Evolutionary conservation across 2,888 invertebrate genomes (phyloP), one percentile per base, ranked within the genome.

Genomic region (Pachycephus smyrnensis): DNA sequence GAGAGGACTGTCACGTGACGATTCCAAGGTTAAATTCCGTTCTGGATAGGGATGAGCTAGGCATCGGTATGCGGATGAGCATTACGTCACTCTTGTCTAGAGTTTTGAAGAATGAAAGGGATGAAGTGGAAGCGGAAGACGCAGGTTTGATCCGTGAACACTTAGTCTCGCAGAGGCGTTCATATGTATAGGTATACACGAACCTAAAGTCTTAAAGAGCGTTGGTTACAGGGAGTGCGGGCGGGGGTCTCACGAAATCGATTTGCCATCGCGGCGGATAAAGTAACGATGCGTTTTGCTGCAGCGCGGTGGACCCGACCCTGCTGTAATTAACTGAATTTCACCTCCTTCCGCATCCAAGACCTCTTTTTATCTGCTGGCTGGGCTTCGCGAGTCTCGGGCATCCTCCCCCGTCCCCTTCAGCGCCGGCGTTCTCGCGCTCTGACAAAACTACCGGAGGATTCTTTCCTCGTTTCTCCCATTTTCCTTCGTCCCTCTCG

Each of bases 191-290:
- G 6, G 35, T 35, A 35, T 35, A 23, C 23, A 23, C 23, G 55
- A 23, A 23, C 15, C 15, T 55, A 1, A 6, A 23, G 23, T 55
- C 55, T 23, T 55, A 55, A 6, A 55, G 55, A 55, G 55, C 55
- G 23, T 81, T 78, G 82, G 74, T 68, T 40, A 68, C 80, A 80
- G 77, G 79, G 82, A 82, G 83, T 83, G 79, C 82, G 80, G 69
- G 74, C 73, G 75, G 80, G 77, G 78, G 82, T 78, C 73, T 80
- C 23, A 15, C 0, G 80, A 75, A 79, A 80, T 84, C 80, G 84
- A 81, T 81, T 81, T 73, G 79, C 82, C 79, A 80, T 84, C 75
- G 36, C 76, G 40, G 35, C 77, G 78, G 68, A 80, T 79, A 77
- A 78, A 80, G 78, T 74, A 80, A 83, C 81, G 81, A 79, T 77